Evolutionary conservation across 53 echinoderm and acorn worm species (phyloP).

Genomic region (Arbacia lixula): DNA sequence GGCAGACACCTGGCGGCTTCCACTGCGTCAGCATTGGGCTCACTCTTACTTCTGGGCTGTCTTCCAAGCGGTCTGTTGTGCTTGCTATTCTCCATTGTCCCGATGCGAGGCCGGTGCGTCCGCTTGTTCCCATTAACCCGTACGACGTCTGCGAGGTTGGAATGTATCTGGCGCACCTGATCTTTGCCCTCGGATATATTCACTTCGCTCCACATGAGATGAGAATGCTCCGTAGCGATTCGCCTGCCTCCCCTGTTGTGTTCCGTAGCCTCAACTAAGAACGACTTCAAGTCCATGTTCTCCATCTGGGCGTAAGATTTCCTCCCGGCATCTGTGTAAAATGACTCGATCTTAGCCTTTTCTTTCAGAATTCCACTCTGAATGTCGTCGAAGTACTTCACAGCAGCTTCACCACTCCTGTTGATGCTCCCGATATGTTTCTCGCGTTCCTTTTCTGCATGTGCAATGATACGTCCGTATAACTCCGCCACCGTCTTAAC

Average conservation of each 20-base stretch:
- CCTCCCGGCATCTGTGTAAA: not conserved
- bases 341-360: slow-evolving; percentile 11
- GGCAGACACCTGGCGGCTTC: slow-evolving; percentile 36
- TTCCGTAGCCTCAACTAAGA: slow-evolving; percentile 16
- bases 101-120: slow-evolving; percentile 41
- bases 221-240: slow-evolving; percentile 46
- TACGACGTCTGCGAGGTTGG: slow-evolving; percentile 16
- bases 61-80: not conserved
- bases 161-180: slow-evolving; percentile 17
- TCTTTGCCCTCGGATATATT: slow-evolving; percentile 41
- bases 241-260: slow-evolving; percentile 23
- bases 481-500: not conserved
- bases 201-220: slow-evolving; percentile 44
- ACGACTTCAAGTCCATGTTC: slow-evolving; percentile 20
- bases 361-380: slow-evolving; percentile 19
- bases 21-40: slow-evolving; percentile 35
- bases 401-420: not conserved
- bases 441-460: slow-evolving; percentile 37
- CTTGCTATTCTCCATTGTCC: slow-evolving; percentile 43
- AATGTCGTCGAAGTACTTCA: slow-evolving; percentile 35
- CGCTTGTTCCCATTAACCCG: slow-evolving; percentile 25
- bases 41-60: slow-evolving; percentile 28
- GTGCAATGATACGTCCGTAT: slow-evolving; percentile 31
- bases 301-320: slow-evolving; percentile 16
- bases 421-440: slow-evolving; percentile 6